Conservation (phyloP, 2,797 vertebrate species). For the Gobionotothen gibberifrons region DNA sequence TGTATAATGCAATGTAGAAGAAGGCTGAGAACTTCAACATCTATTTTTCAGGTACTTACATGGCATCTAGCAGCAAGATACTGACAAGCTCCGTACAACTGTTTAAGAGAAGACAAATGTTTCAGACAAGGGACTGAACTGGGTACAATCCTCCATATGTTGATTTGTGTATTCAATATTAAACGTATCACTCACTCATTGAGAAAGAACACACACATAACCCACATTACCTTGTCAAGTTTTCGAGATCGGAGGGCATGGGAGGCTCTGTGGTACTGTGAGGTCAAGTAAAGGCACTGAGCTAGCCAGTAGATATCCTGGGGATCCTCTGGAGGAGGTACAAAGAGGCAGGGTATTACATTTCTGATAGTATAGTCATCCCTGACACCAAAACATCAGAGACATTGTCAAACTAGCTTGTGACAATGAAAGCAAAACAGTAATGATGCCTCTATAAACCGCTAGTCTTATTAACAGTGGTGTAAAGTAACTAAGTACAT, state of each 20-base stretch:
- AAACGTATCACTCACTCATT: background rate
- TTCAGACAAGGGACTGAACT: constrained; percentile 12
- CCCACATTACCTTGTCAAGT: constrained; percentile 90
- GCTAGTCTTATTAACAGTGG: background rate
- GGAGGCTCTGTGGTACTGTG: constrained; percentile 97
- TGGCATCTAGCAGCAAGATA: constrained; percentile 99
- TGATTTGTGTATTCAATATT: background rate
- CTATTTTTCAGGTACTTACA: constrained; percentile 85
- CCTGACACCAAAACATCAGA: background rate
- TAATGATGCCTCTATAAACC: rapidly evolving
- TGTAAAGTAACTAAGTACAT: too few species aligned
- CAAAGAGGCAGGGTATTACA: background rate
- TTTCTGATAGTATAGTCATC: background rate
- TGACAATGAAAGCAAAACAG: background rate
- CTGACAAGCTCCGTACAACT: constrained; percentile 96
- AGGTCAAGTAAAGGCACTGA: constrained; percentile 97
- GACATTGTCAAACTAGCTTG: background rate
- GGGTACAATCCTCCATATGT: background rate
- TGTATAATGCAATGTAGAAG: background rate
- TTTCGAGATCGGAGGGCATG: constrained; percentile 96
- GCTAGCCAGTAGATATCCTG: constrained; percentile 99
- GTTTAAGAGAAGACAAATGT: constrained; percentile 50
- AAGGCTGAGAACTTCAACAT: background rate
- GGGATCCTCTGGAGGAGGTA: constrained; percentile 88
- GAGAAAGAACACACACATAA: background rate